Evolutionary conservation across 2,888 invertebrate species (phyloP), one percentile per base, ranked within the genome.

Genomic region (Drosophila sordidula): DNA sequence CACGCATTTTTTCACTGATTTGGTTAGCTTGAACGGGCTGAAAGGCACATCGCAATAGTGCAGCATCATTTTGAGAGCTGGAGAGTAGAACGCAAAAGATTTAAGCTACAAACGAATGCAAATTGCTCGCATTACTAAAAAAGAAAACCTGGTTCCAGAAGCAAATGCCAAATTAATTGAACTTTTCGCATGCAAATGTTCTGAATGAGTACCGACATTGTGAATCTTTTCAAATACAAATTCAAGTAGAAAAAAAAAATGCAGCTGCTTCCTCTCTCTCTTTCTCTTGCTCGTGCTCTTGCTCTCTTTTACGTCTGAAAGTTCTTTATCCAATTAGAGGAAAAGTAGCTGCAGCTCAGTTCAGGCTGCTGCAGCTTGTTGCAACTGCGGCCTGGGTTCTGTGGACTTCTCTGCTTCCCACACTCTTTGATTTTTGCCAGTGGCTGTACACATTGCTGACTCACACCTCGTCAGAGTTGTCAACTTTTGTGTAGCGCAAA

Each of bases 1-100:
- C 65, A 74, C 70, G 75, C 75, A 74, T 57, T 70, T 72, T 45
- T 64, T 62, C 61, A 70, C 39, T 58, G 74, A 75, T 75, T 75
- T 61, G 50, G 41, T 58, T 47, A 39, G 46, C 16, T 12, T 14
- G n/a, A 22, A 59, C 41, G 16, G 52, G 5, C 41, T 18, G 18
- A 14, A 9, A 45, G 42, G 49, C 45, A 68, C 63, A 74, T 64
- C 55, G 63, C 70, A 59, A 25, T 49, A 46, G 29, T 18, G 38
- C 6, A 34, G 26, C 56, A 62, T 47, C 41, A 55, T 52, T 68
- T 69, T 12, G n/a, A 55, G 57, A 32, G 44, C 34, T n/a, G n/a
- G 34, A 44, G 22, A 62, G 54, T 39, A 38, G 42, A 54, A 34
- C 42, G 50, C 50, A 22, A 34, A 32, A 16, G 57, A 39, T 34